Base-by-base conservation (phyloP, 2,113 vertebrate genomes). In the Columba livia region DNA sequence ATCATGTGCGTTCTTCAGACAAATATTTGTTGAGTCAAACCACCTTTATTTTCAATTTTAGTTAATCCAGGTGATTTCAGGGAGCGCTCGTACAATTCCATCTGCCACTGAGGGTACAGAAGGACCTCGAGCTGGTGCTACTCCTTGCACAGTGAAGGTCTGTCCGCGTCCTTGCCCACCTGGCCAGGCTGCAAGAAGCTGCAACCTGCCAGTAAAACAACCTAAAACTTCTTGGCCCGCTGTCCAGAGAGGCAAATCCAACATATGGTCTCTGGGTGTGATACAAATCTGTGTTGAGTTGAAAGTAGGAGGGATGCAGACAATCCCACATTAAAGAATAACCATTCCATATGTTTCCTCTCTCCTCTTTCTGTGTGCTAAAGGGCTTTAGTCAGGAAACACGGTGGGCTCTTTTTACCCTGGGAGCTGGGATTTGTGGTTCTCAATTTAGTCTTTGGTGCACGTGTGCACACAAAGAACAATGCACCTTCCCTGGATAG, bases 331-430 rank as follows among this genome's bases (percentile, higher is more conserved):
- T 93, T 84, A 93, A 93, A 92, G 89, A 95, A 69, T 69, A 79
- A 29, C 47, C 31, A 7, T 31, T 58, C 96, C 96, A 86, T 95
- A 82, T 97, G 96, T 95, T 96, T 96, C 94, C 96, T 90, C 85
- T 93, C 85, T 81, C 65, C 58, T 75, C 80, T 80, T 85, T 79
- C 83, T 77, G 15, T 15, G 9, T 36, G 57, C n/a, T 58, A 4
- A 84, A 90, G 54, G 79, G 73, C 73, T 75, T 62, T 15, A 42
- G 50, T n/a, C 94, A 97, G 96, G 94, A 97, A 97, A 75, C 6
- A 3, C 15, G 53, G 13, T 25, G 73, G 18, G 56, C 36, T 66
- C 85, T 79, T 78, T 87, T 65, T 79, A 77, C 92, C 80, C 75
- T 72, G 65, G 53, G 83, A 85, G 73, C 79, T 75, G 85, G 51